Conservation (phyloP, 53 echinoderm and acorn worm genomes). For the Hippasteria phrygiana region DNA sequence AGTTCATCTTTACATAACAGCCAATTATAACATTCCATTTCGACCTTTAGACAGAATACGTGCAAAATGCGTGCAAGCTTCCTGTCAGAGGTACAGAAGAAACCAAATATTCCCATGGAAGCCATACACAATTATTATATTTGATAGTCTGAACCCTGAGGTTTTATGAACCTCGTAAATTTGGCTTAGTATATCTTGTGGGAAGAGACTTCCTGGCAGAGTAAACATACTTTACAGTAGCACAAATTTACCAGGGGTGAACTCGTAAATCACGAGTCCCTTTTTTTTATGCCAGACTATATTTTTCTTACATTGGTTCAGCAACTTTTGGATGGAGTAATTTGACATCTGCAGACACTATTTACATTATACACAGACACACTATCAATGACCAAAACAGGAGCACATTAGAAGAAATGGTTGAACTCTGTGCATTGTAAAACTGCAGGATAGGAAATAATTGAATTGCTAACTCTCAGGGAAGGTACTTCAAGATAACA, state of each 20-base stretch:
- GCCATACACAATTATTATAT: conserved; percentile 22
- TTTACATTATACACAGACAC: conserved; percentile 45
- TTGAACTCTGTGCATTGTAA: conserved; percentile 32
- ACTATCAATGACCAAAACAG: not conserved
- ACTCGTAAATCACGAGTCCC: not conserved
- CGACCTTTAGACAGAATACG: not conserved
- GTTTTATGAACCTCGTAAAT: conserved; percentile 4
- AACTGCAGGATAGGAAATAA: not conserved
- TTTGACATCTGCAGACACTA: conserved; percentile 17
- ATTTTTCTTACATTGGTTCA: not conserved
- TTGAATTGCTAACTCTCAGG: conserved; percentile 1
- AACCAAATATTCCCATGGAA: conserved; percentile 1
- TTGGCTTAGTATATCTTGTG: not conserved
- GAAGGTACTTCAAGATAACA: not conserved
- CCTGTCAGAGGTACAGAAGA: not conserved
- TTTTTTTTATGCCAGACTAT: not conserved
- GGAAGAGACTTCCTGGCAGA: conserved; percentile 1
- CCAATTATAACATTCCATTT: too few relatives aligned
- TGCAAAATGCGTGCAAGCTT: not conserved
- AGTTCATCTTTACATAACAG: too few relatives aligned
- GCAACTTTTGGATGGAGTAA: too few relatives aligned
- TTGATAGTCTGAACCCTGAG: not conserved
- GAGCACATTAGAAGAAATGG: not conserved
- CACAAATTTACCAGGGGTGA: not conserved
- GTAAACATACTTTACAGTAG: conserved; percentile 11